Base-by-base conservation (phyloP, 1,140 invertebrate genomes). In the Pogonognathellus flavescens region DNA sequence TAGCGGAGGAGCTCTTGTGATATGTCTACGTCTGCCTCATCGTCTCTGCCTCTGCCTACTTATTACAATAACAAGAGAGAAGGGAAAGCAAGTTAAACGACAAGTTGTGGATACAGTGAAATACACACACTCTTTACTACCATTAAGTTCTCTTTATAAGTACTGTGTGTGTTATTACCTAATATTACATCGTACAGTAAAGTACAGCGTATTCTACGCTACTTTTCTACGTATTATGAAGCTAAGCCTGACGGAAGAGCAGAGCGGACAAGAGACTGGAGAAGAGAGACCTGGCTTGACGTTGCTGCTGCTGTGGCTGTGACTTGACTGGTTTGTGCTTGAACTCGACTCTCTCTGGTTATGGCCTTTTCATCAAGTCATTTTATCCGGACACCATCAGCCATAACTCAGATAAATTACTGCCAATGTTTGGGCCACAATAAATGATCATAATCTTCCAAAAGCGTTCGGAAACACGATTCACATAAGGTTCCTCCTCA, bases 321-420 rank as follows among this genome's bases (percentile, higher is more conserved):
- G 70, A 76, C 31, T 76, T 49, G 66, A 72, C 66, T 72, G 16
- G 66, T 31, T 76, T 76, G 25, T n/a, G 16, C 41, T 76, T 66
- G 62, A 80, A 57, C 80, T 81, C 50, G 80, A 57, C 80, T 80
- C 60, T 53, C 60, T 53, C 50, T 52, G 81, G 72, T 85, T 84
- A 86, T 80, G 85, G 86, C 60, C 86, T 86, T 88, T 88, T 88
- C 88, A 88, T 88, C 88, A 87, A 87, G 88, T 84, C 82, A 55
- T 52, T 49, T 84, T 87, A 87, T 87, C 86, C 50, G 60, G 86
- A 87, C 86, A 87, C 86, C 60, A 88, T 88, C 88, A 85, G 86
- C 88, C 86, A 88, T 88, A 88, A 88, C 88, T 88, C 86, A 88
- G 88, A 88, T 88, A 88, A 88, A 88, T 88, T 88, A 88, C 84